Evolutionary conservation across 2,113 vertebrate genomes (phyloP).

Genomic region (Pachyramphus minor): DNA sequence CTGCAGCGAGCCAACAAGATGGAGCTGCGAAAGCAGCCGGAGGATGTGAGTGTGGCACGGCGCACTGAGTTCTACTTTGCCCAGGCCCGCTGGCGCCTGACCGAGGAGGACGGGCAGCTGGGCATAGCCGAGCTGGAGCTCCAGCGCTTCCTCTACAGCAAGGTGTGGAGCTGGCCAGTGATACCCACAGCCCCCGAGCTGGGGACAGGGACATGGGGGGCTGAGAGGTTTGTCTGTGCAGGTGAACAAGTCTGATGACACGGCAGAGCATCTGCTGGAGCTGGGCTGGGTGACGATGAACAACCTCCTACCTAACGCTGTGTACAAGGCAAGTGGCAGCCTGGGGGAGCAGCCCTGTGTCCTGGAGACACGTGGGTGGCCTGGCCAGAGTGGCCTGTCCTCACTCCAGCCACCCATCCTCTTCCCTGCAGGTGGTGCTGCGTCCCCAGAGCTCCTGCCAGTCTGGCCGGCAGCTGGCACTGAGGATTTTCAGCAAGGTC

Average conservation of each 20-base stretch:
- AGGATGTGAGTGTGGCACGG: constrained; percentile 92
- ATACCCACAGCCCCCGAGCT: neutral
- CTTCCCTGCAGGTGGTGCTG: constrained; percentile 85
- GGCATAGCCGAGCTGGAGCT: constrained; percentile 97
- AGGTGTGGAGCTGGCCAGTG: constrained; percentile 69
- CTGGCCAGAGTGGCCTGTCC: neutral
- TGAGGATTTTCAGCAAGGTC: constrained; percentile 98
- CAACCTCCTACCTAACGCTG: constrained; percentile 92
- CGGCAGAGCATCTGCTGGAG: constrained; percentile 95
- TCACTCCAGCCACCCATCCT: neutral
- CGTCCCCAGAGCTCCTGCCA: constrained; percentile 94
- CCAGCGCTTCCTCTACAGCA: constrained; percentile 97
- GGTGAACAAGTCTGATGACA: constrained; percentile 98
- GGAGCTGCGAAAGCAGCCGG: constrained; percentile 91
- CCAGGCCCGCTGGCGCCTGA: constrained; percentile 95
- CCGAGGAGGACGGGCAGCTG: constrained; percentile 95
- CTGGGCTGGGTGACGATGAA: constrained; percentile 99
- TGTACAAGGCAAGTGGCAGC: constrained; percentile 86
- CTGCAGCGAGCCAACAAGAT: constrained; percentile 95
- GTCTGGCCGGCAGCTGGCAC: constrained; percentile 89
- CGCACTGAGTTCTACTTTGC: constrained; percentile 96
- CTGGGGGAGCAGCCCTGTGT: neutral
- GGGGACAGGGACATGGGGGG: rapidly evolving
- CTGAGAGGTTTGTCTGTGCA: constrained; percentile 34
- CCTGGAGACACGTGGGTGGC: neutral